Conservation (phyloP, 2,888 invertebrate genomes). For the Stenichneumon culpator region DNA sequence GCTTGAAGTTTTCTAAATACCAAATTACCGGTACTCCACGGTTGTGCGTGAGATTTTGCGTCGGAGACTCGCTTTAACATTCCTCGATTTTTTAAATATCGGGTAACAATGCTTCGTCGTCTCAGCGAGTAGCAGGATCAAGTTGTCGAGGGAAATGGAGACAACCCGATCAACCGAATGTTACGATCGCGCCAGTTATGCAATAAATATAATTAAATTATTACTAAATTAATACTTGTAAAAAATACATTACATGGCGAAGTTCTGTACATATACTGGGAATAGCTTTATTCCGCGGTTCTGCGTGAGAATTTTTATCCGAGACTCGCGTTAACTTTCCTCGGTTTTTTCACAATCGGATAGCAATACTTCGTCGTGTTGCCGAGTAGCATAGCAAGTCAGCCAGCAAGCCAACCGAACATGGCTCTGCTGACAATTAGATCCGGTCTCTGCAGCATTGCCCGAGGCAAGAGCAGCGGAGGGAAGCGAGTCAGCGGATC, state of each 20-base stretch:
- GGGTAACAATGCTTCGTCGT: too few species aligned
- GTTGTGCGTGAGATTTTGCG: too few species aligned
- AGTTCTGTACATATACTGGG: too few species aligned
- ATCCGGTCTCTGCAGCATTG: slow-evolving; percentile 36
- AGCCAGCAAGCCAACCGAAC: slow-evolving; percentile 12
- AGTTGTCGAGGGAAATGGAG: neutral
- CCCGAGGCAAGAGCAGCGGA: slow-evolving; percentile 22
- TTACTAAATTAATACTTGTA: too few species aligned
- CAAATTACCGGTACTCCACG: too few species aligned
- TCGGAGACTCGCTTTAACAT: neutral
- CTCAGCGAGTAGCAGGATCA: neutral
- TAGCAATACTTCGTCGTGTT: slow-evolving; percentile 43
- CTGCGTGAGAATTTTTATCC: neutral
- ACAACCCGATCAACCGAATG: too few species aligned
- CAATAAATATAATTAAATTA: too few species aligned
- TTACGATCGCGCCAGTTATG: too few species aligned
- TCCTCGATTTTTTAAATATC: too few species aligned
- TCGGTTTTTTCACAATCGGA: slow-evolving; percentile 9
- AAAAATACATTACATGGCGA: too few species aligned
- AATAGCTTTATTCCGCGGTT: too few species aligned
- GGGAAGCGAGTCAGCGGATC: slow-evolving; percentile 30
- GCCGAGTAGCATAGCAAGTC: neutral
- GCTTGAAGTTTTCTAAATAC: too few species aligned
- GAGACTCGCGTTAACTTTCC: neutral
- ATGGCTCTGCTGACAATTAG: slow-evolving; percentile 37